Base-by-base conservation (phyloP, 1,140 invertebrate species). In the Nixonia krombeini region DNA sequence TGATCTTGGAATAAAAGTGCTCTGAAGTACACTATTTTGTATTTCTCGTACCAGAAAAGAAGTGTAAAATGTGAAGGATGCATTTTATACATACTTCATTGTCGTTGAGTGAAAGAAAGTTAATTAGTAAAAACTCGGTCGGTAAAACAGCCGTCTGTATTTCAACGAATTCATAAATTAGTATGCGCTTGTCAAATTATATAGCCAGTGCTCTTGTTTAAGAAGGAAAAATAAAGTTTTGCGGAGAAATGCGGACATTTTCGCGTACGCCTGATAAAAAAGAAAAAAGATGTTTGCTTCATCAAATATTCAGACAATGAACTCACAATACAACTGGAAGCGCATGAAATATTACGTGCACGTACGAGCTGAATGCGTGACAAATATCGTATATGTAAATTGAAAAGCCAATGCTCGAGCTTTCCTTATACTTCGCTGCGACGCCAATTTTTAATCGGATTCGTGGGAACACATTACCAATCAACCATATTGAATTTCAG, bases 381-480 rank as follows among this genome's bases (percentile, higher is more conserved):
- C 37, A 40, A 40, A 40, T 40, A 40, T 40, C 37, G 37, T 40
- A 40, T 40, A 40, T 40, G 37, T 40, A 40, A 40, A 40, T 40
- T 40, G 37, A 40, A 40, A 40, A 40, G 37, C 6, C 37, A 40
- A 40, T 40, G 37, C 16, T 17, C 15, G 37, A 40, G 15, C 37
- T 40, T 40, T 16, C 12, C 18, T 40, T 40, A 21, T 40, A 40
- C 15, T 16, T 10, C 37, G 8, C 15, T 40, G 37, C 37, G 10
- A 5, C 7, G 18, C 37, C 10, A 21, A 8, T 4, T 18, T 40
- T 40, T 40, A 40, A 40, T 40, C 37, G 10, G 10, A 12, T 33
- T 33, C 13, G 9, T 13, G 31, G 10, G 10, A 33, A 33, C 13
- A n/a, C 33, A 17, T 37, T 37, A 17, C 33, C 15, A 37, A 37